Base-by-base conservation (phyloP, 1,140 invertebrate species). In the Theocolax elegans region DNA sequence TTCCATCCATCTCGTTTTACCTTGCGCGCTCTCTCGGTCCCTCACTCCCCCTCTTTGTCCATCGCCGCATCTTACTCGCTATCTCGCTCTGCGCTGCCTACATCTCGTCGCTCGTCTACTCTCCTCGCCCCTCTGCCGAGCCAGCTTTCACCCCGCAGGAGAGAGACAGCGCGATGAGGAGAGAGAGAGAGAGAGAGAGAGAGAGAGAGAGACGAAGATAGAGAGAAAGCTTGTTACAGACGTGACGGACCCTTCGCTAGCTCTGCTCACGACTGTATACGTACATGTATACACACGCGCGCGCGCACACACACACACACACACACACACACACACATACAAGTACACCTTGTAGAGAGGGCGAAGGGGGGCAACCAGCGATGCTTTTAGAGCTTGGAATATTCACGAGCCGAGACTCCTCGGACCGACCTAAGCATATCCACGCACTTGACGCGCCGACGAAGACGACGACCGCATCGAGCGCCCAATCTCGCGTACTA, bases 381-480 rank as follows among this genome's bases (percentile, higher is more conserved):
- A 79, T 80, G 79, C 81, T 83, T 83, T 82, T 82, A 82, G 79
- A 82, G 78, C 77, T 76, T 83, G 78, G 81, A 83, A 83, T 83
- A 83, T 83, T 83, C 80, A 82, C 78, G 80, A 83, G 76, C 72
- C 75, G 19, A 58, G 15, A 29, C 54, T 49, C n/a, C 29, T 67
- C 54, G 65, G 65, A 67, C 54, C n/a, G 59, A 67, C 42, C 53
- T 56, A 67, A 46, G 53, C 27, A 58, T 67, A 49, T 67, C 65
- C 29, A 51, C 65, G 21, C 54, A 59, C 31, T 67, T 51, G 54
- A 59, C 29, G 31, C 40, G 10, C 21, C 21, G 8, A 15, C 7
- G 29, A 2, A 12, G n/a, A 29, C 46, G 15, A 31, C 25, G 9
- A 10, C 21, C n/a, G 17, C 31, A 21, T 3, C 49, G 21, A 51